Base-by-base conservation (phyloP, 2,888 invertebrate species). In the Tupiocoris notatus region DNA sequence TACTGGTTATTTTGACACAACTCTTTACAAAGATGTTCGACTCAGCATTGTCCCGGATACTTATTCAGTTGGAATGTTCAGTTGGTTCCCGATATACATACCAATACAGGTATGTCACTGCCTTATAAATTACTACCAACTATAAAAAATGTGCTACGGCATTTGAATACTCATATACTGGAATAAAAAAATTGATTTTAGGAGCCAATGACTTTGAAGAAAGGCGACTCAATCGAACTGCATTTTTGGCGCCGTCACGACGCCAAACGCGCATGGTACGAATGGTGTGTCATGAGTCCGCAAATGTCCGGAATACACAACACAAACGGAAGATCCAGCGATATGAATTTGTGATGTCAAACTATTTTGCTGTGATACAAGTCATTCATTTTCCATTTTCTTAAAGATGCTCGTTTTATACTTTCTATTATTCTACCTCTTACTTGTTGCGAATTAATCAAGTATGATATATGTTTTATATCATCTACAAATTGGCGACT, bases 31-130 rank as follows among this genome's bases (percentile, higher is more conserved):
- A 79, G 89, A 94, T 82, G 89, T 96, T 75, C 89, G 86, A 81
- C 86, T 99, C 65, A 98, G 98, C 84, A 98, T 95, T 82, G 90
- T 93, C 81, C 98, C 98, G 0, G 87, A 89, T 63, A 93, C 93
- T 0, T 94, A 95, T 83, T 95, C 96, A 20, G 87, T 88, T 0
- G 94, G 94, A 81, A 95, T 99, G 95, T 93, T 96, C 82, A 96
- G 96, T 79, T 99, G 99, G 99, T 99, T 98, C 84, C 97, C 98
- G 3, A 93, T 97, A 79, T 93, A 93, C 81, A 96, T 98, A 83
- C 98, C 98, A 7, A 88, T 96, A 63, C 39, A 39, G 39, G 39
- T 39, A 39, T n/a, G n/a, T n/a, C n/a, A n/a, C n/a, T n/a, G n/a
- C n/a, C n/a, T n/a, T n/a, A n/a, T n/a, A n/a, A n/a, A n/a, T n/a